phyloP scores from a whole-genome alignment of 1,140 invertebrate genomes.

The Meteorus sp. region DNA sequence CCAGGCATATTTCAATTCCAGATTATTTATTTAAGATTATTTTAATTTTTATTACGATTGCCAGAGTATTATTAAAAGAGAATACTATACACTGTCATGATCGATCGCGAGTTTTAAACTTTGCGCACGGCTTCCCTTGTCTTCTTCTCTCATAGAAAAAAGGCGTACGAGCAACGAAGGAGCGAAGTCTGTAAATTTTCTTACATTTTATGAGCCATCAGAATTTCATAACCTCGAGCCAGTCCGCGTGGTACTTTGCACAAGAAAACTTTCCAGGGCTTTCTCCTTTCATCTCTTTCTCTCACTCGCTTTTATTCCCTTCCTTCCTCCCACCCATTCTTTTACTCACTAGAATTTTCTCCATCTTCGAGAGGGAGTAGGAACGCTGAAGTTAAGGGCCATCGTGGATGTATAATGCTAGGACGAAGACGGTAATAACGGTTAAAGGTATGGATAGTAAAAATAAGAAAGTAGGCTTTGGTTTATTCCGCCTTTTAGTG shows the following conservation, averaged over 20 bases:
- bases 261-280: conserved; percentile 54
- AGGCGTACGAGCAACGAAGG: conserved; percentile 17
- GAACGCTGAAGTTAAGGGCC: conserved; percentile 23
- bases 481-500: neutral
- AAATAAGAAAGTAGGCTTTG: conserved; percentile 18
- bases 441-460: conserved; percentile 27
- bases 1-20: no score
- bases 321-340: conserved; percentile 28
- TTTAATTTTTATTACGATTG: no score
- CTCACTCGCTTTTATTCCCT: conserved; percentile 34
- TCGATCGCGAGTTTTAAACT: conserved; percentile 58
- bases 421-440: conserved; percentile 30
- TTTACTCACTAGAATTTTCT: conserved; percentile 31
- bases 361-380: conserved; percentile 23
- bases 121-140: conserved; percentile 35
- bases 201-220: conserved; percentile 63
- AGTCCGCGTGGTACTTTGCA: conserved; percentile 61
- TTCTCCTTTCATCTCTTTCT: conserved; percentile 28
- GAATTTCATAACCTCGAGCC: conserved; percentile 62
- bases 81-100: conserved; percentile 36
- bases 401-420: conserved; percentile 29
- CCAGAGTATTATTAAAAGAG: no score
- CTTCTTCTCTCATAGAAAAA: conserved; percentile 25
- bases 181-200: conserved; percentile 58
- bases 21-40: no score